Evolutionary conservation across 1,140 invertebrate species (phyloP), one percentile per base, ranked within the genome.

Genomic region (Marisa cornuarietis): DNA sequence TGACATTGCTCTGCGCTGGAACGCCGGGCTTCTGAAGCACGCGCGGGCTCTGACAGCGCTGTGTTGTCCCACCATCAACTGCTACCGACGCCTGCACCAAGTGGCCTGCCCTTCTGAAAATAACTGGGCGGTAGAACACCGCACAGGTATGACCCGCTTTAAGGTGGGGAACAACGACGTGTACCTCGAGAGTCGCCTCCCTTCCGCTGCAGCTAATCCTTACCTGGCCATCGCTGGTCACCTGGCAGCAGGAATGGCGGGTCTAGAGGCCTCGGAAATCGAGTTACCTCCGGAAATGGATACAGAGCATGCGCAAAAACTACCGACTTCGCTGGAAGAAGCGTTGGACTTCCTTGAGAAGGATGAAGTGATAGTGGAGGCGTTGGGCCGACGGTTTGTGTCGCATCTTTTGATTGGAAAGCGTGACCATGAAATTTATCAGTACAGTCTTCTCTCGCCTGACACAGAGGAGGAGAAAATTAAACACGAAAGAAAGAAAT

Each of bases 171-270:
- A 61, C 22, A 62, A 31, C 20, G 72, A 76, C 61, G 81, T 83
- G 11, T 86, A 83, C 77, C 22, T 85, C 1, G 84, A 84, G 51
- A 85, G 80, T 65, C 80, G 85, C 18, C 76, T 87, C 20, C 79
- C 81, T 10, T 79, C 79, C 20, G 75, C 78, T n/a, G 78, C 79
- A 14, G 68, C 49, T 58, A 85, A 83, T 54, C 83, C 85, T 0
- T 85, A 87, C 79, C 77, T 87, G 20, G 83, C 74, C 63, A 22
- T 84, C 14, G 84, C 84, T 3, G 79, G 77, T 1, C 84, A 79
- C 14, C 65, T 86, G 13, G 82, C 82, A 69, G 84, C 85, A 14
- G 84, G 83, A 20, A 54, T 87, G 74, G 83, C 83, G 58, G 84
- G 84, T 20, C 76, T 85, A 6, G 52, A 72, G 52, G 76, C 78